Conservation (phyloP, 2,888 invertebrate species). For the Uropetala carovei region DNA sequence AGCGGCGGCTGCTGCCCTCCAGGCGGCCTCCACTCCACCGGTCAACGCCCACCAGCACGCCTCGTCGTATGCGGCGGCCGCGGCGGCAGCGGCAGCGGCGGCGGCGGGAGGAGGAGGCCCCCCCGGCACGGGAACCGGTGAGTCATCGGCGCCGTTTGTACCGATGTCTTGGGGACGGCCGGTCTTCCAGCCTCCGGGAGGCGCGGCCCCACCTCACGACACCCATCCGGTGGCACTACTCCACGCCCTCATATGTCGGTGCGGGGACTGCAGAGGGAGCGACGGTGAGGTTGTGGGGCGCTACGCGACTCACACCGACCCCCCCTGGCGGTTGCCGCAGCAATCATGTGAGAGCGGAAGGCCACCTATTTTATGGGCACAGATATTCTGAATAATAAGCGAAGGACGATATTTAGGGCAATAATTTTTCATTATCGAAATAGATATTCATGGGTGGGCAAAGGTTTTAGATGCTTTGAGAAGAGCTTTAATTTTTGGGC, state of each 20-base stretch:
- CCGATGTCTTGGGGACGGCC: not conserved
- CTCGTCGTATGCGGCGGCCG: conserved; percentile 78
- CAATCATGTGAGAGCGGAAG: no score
- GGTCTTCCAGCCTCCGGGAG: not conserved
- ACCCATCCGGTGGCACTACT: not conserved
- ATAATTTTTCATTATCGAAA: no score
- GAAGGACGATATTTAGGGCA: no score
- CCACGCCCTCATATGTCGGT: not conserved
- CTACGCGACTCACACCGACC: not conserved
- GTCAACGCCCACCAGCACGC: conserved; percentile 78
- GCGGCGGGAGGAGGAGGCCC: conserved; percentile 75
- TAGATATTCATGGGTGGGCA: no score
- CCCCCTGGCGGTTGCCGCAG: not conserved
- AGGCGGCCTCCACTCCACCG: conserved; percentile 87
- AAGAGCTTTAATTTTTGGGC: no score
- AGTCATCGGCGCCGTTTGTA: conserved; percentile 56
- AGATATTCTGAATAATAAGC: no score
- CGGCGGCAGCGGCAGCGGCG: conserved; percentile 76
- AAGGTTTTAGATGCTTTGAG: no score
- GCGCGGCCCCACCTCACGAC: not conserved
- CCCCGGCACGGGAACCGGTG: conserved; percentile 79
- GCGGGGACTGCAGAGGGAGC: conserved; percentile 28
- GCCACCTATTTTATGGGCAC: no score
- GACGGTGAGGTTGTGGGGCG: conserved; percentile 2
- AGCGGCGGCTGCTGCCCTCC: conserved; percentile 78